These are phyloP conservation scores for Trichomalopsis sarcophagae DNA, from an alignment of 1,140 invertebrate genomes.

Conservation along the genomic window DNA sequence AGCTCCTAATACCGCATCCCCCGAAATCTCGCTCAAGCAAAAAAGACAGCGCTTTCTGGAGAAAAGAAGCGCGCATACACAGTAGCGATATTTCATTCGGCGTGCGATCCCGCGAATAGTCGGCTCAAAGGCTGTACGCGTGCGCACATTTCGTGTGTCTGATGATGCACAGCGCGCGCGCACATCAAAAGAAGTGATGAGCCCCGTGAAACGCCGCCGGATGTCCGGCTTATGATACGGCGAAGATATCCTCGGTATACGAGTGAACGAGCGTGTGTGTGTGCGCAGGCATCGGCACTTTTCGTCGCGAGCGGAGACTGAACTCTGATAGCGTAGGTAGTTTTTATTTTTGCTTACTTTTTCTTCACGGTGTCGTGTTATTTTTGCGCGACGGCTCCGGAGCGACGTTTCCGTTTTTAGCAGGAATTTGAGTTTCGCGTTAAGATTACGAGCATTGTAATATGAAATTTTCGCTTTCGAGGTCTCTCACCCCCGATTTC, in stretches of 20 bases:
- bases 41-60: neutral
- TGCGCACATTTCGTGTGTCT: neutral
- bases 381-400: neutral
- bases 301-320: neutral
- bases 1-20: too few relatives aligned
- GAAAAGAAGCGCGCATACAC: neutral
- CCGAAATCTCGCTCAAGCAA: neutral
- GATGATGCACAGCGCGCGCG: constrained; percentile 11
- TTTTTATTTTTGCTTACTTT: neutral
- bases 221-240: constrained; percentile 64
- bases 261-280: constrained; percentile 50
- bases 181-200: constrained; percentile 54
- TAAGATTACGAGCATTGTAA: too few relatives aligned
- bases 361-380: neutral
- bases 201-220: constrained; percentile 61
- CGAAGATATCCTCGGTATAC: neutral
- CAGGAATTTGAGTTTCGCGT: too few relatives aligned
- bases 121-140: constrained; percentile 17
- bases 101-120: constrained; percentile 50
- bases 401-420: neutral
- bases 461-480: too few relatives aligned
- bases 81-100: constrained; percentile 51
- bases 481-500: neutral
- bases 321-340: neutral
- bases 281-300: constrained; percentile 52